A percentile compares a stretch with the other conserved stretches of the same genome.
Conservation (phyloP, 53 echinoderm and acorn worm species). For the Patiria pectinifera region DNA sequence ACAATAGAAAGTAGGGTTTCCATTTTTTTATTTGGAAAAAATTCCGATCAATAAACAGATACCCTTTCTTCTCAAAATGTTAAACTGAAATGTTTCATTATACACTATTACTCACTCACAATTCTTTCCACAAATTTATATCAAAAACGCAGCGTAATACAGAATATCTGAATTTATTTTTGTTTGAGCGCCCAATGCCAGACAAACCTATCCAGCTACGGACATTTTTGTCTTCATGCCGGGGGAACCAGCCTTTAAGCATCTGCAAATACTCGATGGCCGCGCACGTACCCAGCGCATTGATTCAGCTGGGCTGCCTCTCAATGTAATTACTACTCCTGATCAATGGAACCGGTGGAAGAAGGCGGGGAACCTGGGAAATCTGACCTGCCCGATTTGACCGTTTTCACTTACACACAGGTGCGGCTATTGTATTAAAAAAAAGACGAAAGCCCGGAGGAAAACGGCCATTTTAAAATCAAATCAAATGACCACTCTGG, state of each 20-base stretch:
- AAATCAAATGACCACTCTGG: background rate
- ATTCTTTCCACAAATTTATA: background rate
- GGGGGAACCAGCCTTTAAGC: background rate
- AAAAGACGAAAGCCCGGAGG: background rate
- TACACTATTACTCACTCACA: background rate
- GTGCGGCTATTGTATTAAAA: background rate
- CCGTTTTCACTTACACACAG: background rate
- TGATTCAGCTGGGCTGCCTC: slow-evolving; percentile 15
- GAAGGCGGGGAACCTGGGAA: background rate
- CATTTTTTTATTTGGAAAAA: background rate
- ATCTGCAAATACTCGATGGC: no score
- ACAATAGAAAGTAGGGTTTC: background rate
- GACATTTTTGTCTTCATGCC: background rate
- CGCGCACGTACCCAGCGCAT: background rate
- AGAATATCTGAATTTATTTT: background rate
- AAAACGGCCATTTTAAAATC: background rate
- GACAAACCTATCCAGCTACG: background rate
- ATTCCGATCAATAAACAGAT: no score
- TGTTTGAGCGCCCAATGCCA: background rate
- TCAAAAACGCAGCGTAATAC: background rate
- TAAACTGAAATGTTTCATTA: background rate
- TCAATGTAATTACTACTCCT: slow-evolving; percentile 4
- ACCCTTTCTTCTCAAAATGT: no score
- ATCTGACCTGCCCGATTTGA: background rate
- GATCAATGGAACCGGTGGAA: slow-evolving; percentile 15